Evolutionary conservation across 2,113 vertebrate genomes (phyloP).

Genomic region (Chloropsis hardwickii): DNA sequence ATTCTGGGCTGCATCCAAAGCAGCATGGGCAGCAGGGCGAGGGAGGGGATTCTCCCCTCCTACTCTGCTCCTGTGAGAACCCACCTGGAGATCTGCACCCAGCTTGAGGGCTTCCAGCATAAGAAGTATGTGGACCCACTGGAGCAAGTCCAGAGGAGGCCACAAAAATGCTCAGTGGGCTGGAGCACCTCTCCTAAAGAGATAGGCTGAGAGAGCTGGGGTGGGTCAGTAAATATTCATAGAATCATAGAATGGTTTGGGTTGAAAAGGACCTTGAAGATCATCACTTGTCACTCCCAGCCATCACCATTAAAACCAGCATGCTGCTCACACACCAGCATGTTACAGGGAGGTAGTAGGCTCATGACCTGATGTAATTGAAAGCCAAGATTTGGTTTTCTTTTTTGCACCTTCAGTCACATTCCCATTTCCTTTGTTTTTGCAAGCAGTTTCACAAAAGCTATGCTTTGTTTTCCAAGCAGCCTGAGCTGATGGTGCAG

Average conservation of each 20-base stretch:
- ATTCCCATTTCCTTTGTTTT: not conserved
- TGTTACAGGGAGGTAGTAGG: not conserved
- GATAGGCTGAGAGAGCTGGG: not conserved
- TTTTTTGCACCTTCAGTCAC: not conserved
- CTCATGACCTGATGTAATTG: not conserved
- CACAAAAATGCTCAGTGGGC: not conserved
- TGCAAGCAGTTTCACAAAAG: not conserved
- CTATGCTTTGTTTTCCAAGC: not conserved
- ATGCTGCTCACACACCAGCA: rapidly evolving
- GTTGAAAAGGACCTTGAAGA: not conserved
- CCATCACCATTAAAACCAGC: not conserved
- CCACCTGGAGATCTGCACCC: not conserved
- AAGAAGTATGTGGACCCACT: not conserved
- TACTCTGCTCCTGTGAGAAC: rapidly evolving
- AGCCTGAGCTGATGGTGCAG: not conserved
- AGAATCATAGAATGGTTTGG: not conserved
- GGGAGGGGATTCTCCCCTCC: not conserved
- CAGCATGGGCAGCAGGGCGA: not conserved
- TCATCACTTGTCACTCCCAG: not conserved
- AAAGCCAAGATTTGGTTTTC: not conserved
- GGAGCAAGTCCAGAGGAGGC: not conserved
- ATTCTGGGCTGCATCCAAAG: not conserved
- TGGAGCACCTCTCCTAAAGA: not conserved
- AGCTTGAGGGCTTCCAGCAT: not conserved
- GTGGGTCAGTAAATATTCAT: not conserved